Percentiles rank a stretch among this genome's conserved stretches.
These are phyloP conservation scores for Odocoileus virginianus DNA, from an alignment of 2,113 vertebrate species.

Conservation along the genomic window DNA sequence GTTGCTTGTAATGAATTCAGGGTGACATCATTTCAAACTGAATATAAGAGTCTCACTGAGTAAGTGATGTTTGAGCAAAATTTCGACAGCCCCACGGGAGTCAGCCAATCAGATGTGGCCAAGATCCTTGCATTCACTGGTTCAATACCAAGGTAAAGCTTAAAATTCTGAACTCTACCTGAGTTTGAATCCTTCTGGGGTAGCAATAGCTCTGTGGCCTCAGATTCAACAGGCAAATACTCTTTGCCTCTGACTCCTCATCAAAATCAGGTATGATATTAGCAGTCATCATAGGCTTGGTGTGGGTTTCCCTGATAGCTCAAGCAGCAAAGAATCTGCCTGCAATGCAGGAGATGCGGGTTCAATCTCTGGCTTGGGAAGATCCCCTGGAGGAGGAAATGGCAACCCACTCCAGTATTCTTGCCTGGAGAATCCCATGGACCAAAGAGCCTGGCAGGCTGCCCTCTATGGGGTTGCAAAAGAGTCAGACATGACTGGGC, in stretches of 20 bases:
- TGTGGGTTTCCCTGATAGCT: background rate
- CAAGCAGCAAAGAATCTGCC: background rate
- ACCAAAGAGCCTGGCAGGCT: background rate
- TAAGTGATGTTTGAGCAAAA: background rate
- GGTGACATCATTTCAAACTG: background rate
- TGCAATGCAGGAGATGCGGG: background rate
- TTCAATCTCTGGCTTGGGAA: background rate
- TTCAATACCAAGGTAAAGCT: background rate
- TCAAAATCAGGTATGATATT: background rate
- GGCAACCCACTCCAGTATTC: background rate
- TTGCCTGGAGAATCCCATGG: background rate
- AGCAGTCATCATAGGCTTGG: background rate
- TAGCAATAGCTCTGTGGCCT: background rate
- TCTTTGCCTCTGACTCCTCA: background rate
- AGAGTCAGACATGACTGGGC: background rate
- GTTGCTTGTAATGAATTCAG: background rate
- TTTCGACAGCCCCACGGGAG: background rate
- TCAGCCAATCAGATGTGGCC: accelerated
- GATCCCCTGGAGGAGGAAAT: background rate
- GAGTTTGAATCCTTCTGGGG: background rate
- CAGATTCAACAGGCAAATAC: background rate
- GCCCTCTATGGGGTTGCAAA: background rate
- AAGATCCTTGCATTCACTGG: background rate
- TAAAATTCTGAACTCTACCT: background rate
- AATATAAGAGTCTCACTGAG: background rate